A percentile compares a stretch with the other conserved stretches of the same genome.
Conservation (phyloP, 2,113 vertebrate species). For the Numenius arquata region DNA sequence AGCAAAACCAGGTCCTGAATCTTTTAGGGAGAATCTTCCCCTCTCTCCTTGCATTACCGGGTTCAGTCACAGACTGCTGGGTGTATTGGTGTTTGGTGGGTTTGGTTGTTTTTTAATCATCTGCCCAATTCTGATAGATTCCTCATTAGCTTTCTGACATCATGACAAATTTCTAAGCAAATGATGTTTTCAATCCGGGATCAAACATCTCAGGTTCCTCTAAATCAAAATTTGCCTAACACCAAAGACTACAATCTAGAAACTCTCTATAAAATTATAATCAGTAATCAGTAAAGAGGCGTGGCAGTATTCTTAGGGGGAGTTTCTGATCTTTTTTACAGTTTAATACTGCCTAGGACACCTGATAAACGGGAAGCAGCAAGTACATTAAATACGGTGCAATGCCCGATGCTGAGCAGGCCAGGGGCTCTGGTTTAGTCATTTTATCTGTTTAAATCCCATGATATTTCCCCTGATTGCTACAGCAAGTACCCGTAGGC, state of each 20-base stretch:
- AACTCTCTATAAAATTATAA: background rate
- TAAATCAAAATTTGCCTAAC: background rate
- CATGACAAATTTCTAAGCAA: background rate
- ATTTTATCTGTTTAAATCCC: conserved; percentile 23
- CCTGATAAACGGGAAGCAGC: conserved; percentile 58
- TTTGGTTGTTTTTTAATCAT: background rate
- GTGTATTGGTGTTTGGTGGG: background rate
- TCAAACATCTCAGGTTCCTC: background rate
- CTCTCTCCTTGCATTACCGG: background rate
- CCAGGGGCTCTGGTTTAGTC: conserved; percentile 20
- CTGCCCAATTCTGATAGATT: background rate
- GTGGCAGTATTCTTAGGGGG: background rate
- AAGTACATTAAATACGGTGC: conserved; percentile 30
- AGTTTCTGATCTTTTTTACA: conserved; percentile 18
- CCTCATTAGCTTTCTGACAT: background rate
- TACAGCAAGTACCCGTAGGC: background rate
- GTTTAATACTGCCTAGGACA: conserved; percentile 37
- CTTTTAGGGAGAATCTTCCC: background rate
- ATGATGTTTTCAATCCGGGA: background rate
- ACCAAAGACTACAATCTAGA: background rate
- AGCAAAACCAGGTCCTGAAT: background rate
- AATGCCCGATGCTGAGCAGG: conserved; percentile 23
- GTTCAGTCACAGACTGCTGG: background rate
- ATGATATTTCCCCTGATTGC: background rate
- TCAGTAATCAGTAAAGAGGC: conserved; percentile 12